Evolutionary conservation across 2,888 invertebrate genomes (phyloP).

Genomic region (Spatulosminthurus flaviceps): DNA sequence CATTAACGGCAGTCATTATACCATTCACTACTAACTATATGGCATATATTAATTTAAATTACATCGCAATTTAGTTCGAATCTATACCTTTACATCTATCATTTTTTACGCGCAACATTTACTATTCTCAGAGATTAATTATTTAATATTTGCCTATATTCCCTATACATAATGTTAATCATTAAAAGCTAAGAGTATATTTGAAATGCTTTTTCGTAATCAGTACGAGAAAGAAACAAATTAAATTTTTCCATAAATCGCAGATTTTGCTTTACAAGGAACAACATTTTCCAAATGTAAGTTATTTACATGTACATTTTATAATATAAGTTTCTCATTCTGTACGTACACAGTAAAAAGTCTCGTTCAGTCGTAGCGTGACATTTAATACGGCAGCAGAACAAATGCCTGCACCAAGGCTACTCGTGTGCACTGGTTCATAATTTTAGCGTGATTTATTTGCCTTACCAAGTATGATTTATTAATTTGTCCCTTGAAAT

Average conservation of each 20-base stretch:
- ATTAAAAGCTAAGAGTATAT: background rate
- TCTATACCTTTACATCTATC: background rate
- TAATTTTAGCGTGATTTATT: background rate
- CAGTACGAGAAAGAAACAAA: too few relatives aligned
- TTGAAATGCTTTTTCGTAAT: too few relatives aligned
- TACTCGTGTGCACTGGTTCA: slow-evolving; percentile 35
- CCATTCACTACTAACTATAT: background rate
- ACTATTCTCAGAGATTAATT: background rate
- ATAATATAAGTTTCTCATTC: slow-evolving; percentile 3
- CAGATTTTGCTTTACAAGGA: too few relatives aligned
- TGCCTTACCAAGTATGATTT: background rate
- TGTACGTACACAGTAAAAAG: slow-evolving; percentile 36
- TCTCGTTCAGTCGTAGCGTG: slow-evolving; percentile 39
- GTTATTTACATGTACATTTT: too few relatives aligned
- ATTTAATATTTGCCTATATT: background rate
- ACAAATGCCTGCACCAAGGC: slow-evolving; percentile 28
- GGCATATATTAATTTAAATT: background rate
- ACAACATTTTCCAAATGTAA: too few relatives aligned
- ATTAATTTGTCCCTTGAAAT: background rate
- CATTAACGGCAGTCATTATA: background rate
- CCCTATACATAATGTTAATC: background rate
- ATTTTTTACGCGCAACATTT: background rate
- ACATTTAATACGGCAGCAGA: slow-evolving; percentile 23
- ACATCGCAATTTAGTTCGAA: background rate
- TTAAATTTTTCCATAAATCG: too few relatives aligned